phyloP scores from a whole-genome alignment of 2,797 vertebrate species.

The Xenopus petersii region DNA sequence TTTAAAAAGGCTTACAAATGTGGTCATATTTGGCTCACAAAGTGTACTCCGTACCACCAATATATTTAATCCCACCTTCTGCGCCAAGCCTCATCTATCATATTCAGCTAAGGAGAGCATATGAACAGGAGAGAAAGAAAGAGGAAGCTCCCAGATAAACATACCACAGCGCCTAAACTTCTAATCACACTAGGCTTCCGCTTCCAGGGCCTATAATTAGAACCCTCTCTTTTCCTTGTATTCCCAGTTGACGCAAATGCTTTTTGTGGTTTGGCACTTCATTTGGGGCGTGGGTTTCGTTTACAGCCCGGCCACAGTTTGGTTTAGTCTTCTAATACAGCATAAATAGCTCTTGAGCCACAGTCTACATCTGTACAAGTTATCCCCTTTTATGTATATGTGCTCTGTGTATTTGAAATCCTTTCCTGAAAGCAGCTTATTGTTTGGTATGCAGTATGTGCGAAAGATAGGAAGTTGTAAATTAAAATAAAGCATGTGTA shows the following conservation, averaged over 20 bases:
- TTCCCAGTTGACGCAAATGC: conserved; percentile 99
- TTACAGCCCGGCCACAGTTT: conserved; percentile 87
- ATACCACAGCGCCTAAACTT: conserved; percentile 93
- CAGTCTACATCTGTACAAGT: conserved; percentile 77
- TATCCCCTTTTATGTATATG: conserved; percentile 73
- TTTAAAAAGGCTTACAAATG: conserved; percentile 79
- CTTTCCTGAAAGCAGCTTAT: conserved; percentile 60
- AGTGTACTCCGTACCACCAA: conserved; percentile 77
- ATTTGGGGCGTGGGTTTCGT: conserved; percentile 94
- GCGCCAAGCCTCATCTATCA: conserved; percentile 79
- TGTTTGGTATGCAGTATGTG: conserved; percentile 57
- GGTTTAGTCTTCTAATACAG: conserved; percentile 94
- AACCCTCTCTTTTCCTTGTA: conserved; percentile 92
- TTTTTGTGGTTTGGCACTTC: conserved; percentile 99
- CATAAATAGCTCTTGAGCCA: conserved; percentile 88
- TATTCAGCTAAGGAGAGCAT: conserved; percentile 61
- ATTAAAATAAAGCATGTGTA: conserved; percentile 53
- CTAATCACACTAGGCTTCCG: conserved; percentile 93
- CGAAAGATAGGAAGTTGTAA: conserved; percentile 63
- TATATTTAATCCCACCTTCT: conserved; percentile 70
- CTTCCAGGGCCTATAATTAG: conserved; percentile 99
- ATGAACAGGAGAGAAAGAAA: conserved; percentile 66
- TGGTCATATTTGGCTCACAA: conserved; percentile 67
- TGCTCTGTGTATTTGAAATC: conserved; percentile 54
- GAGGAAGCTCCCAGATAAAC: conserved; percentile 96